Percentiles rank a stretch among this genome's conserved stretches.
These are phyloP conservation scores for Paradisaea rubra DNA, from an alignment of 2,113 vertebrate species.

Conservation along the genomic window DNA sequence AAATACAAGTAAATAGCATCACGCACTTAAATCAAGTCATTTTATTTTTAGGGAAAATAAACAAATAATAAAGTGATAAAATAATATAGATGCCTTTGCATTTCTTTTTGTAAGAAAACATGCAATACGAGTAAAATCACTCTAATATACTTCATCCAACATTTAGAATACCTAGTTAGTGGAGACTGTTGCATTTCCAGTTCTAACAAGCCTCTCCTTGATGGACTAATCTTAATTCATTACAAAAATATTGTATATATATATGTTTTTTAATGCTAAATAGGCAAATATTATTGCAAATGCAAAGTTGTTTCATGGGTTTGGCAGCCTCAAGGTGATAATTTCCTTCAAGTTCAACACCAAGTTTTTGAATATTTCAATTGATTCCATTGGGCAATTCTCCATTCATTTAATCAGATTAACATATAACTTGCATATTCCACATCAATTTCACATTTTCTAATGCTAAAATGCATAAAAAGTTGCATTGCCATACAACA, in stretches of 20 bases:
- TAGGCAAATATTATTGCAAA: conserved; percentile 36
- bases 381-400: conserved; percentile 42
- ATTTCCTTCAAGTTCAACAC: conserved; percentile 46
- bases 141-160: not conserved
- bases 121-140: not conserved
- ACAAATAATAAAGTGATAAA: conserved; percentile 60
- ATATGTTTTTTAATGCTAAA: conserved; percentile 24
- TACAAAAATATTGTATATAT: not conserved
- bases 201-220: conserved; percentile 28
- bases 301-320: conserved; percentile 12
- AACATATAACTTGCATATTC: conserved; percentile 53
- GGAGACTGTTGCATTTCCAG: not conserved
- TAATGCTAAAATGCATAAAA: not conserved
- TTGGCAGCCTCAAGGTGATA: conserved; percentile 52
- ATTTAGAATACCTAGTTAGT: not conserved
- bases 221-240: conserved; percentile 32
- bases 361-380: conserved; percentile 53
- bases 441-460: not conserved
- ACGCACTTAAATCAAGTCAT: conserved; percentile 58
- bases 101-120: not conserved
- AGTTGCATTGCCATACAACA: not conserved
- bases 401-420: conserved; percentile 52
- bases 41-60: conserved; percentile 62
- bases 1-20: conserved; percentile 70
- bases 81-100: conserved; percentile 26